These are phyloP conservation scores for Girardinichthys multiradiatus DNA, from an alignment of 2,113 vertebrate species.

Conservation along the genomic window DNA sequence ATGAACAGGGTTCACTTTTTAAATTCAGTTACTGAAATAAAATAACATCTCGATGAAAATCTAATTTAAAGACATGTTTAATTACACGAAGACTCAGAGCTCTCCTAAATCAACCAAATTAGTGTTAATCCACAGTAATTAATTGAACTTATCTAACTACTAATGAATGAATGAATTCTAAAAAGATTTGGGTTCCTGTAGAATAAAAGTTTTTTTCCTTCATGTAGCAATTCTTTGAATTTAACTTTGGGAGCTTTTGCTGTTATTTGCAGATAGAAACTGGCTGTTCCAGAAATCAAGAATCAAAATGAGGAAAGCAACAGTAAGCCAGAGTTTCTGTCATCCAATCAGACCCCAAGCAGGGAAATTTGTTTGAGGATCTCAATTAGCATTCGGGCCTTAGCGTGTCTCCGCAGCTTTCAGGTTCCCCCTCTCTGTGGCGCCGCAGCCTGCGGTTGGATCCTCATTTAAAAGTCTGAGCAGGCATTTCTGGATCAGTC, in stretches of 20 bases:
- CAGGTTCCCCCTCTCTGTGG: constrained; percentile 33
- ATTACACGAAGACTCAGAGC: background rate
- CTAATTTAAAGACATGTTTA: too few relatives aligned
- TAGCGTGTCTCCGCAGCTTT: constrained; percentile 30
- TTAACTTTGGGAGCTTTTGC: background rate
- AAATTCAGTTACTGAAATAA: too few relatives aligned
- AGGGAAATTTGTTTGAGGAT: constrained; percentile 31
- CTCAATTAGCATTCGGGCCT: constrained; percentile 70
- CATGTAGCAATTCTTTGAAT: background rate
- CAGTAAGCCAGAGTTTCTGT: constrained; percentile 48
- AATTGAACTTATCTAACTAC: background rate
- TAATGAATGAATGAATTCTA: background rate
- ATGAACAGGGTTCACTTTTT: too few relatives aligned
- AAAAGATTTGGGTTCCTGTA: background rate
- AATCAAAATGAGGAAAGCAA: background rate
- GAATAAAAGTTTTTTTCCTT: background rate
- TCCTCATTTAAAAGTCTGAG: constrained; percentile 58
- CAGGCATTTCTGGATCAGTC: constrained; percentile 58
- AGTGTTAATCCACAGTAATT: background rate
- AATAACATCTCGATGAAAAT: too few relatives aligned
- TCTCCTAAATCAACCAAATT: background rate
- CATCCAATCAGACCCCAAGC: constrained; percentile 44
- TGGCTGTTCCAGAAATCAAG: background rate
- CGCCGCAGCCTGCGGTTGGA: constrained; percentile 35
- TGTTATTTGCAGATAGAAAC: background rate